These are phyloP conservation scores for Copidosoma floridanum DNA, from an alignment of 1,140 invertebrate genomes.

Conservation along the genomic window DNA sequence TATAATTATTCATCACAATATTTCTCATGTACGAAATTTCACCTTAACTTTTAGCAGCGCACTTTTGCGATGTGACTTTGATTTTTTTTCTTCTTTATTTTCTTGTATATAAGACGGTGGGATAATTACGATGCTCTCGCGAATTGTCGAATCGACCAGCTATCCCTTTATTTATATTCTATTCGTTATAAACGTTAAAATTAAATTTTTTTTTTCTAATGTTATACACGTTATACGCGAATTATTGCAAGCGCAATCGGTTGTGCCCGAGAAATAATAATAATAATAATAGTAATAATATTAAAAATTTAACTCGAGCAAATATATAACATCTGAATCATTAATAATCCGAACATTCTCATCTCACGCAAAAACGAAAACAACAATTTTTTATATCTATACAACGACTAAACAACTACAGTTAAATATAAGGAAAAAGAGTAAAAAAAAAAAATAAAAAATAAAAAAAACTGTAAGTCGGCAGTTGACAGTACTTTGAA, in stretches of 20 bases:
- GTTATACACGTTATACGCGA: slow-evolving; percentile 20
- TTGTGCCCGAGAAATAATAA: slow-evolving; percentile 24
- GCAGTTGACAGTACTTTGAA: background rate
- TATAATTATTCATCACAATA: slow-evolving; percentile 18
- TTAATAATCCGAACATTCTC: slow-evolving; percentile 11
- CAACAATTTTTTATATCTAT: slow-evolving; percentile 21
- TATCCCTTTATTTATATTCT: slow-evolving; percentile 17
- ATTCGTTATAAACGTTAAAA: slow-evolving; percentile 22
- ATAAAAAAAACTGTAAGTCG: slow-evolving; percentile 1
- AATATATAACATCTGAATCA: slow-evolving; percentile 15
- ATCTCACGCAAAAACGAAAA: slow-evolving; percentile 16
- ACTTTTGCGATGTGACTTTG: slow-evolving; percentile 15
- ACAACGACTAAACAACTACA: slow-evolving; percentile 25
- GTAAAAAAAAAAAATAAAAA: slow-evolving; percentile 12
- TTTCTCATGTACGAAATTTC: background rate
- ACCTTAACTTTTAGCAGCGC: background rate
- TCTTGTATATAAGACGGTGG: too few relatives aligned
- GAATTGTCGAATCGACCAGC: slow-evolving; percentile 9
- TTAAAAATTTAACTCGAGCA: too few relatives aligned
- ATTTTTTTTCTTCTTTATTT: too few relatives aligned
- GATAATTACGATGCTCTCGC: slow-evolving; percentile 8
- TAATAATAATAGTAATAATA: too few relatives aligned
- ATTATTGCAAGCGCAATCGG: slow-evolving; percentile 13
- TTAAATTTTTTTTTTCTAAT: slow-evolving; percentile 28
- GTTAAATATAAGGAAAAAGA: too few relatives aligned